Conservation (phyloP, 2,888 invertebrate genomes). For the Cerceris ruficornis region DNA sequence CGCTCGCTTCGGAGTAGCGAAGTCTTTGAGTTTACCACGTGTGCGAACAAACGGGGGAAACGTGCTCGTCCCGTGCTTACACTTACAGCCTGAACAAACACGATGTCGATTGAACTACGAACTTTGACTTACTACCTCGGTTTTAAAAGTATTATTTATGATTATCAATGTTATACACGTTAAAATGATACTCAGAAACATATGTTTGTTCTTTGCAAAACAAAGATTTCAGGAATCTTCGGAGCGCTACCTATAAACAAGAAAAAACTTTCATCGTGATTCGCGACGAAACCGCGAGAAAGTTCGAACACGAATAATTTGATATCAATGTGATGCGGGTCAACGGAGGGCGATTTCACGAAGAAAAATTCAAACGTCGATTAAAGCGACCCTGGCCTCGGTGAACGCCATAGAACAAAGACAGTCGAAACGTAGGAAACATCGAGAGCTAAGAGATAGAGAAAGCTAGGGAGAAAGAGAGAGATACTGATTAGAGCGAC, state of each 20-base stretch:
- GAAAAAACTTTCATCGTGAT: too few species aligned
- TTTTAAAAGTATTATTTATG: too few species aligned
- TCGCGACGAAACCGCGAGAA: too few species aligned
- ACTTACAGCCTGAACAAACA: not conserved
- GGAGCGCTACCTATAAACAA: too few species aligned
- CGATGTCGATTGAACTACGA: too few species aligned
- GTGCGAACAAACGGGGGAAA: constrained; percentile 49
- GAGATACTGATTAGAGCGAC: too few species aligned
- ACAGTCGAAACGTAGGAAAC: constrained; percentile 30
- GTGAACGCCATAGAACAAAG: constrained; percentile 6
- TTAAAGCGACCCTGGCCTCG: constrained; percentile 10
- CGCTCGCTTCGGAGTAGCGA: constrained; percentile 61
- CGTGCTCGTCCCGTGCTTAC: not conserved
- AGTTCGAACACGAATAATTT: not conserved
- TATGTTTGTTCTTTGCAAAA: too few species aligned
- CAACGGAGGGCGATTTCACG: not conserved
- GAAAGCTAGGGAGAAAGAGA: too few species aligned
- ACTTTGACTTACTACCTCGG: too few species aligned
- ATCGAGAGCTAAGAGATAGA: constrained; percentile 6
- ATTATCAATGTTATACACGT: too few species aligned
- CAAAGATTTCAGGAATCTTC: too few species aligned
- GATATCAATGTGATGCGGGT: not conserved
- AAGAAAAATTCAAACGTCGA: constrained; percentile 10
- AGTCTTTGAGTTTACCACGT: constrained; percentile 58
- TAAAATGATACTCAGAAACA: too few species aligned